Evolutionary conservation across 2,797 vertebrate species (phyloP), one percentile per base, ranked within the genome.

Genomic region (Nannoperca obscura): DNA sequence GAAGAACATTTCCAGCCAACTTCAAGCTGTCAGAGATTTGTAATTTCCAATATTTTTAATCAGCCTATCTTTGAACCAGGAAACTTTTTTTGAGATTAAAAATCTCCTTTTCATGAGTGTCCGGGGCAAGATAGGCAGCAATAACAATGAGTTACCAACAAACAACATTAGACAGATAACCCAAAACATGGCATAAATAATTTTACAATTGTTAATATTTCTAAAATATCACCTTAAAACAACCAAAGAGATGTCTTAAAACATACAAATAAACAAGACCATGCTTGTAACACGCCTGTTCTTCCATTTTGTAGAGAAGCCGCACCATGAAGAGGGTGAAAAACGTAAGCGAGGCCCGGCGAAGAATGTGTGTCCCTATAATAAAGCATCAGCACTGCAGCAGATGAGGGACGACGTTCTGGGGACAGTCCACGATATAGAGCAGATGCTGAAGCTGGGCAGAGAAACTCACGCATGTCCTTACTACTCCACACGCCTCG

Each of bases 361-460:
- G 30, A 96, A 84, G 52, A 22, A 86, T 0, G 77, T 93, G 11
- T 99, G 98, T 83, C 95, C 96, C 0, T 98, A 95, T 86, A 88
- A 96, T 27, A 95, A 91, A 82, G 94, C 95, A 0, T 93, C 96
- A 61, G 96, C 95, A 30, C 91, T 97, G 94, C 96, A 97, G 93
- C 91, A 95, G 59, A 95, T 99, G 90, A 94, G 96, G 2, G 97
- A 99, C 7, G 94, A 96, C 79, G 74, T 97, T 77, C 90, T 98
- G n/a, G 95, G 95, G 17, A 89, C 93, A 40, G 96, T 98, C 78
- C 96, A 95, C 27, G 98, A 99, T 80, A 96, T 99, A 1, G 98
- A 99, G 86, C 96, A 99, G 85, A 88, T 99, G 85, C 92, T 97
- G 82, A 82, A 93, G n/a, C 92, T 97, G 64, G 98, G 97, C 60